Base-by-base conservation (phyloP, 2,888 invertebrate species). In the Pogonocherus hispidulus region DNA sequence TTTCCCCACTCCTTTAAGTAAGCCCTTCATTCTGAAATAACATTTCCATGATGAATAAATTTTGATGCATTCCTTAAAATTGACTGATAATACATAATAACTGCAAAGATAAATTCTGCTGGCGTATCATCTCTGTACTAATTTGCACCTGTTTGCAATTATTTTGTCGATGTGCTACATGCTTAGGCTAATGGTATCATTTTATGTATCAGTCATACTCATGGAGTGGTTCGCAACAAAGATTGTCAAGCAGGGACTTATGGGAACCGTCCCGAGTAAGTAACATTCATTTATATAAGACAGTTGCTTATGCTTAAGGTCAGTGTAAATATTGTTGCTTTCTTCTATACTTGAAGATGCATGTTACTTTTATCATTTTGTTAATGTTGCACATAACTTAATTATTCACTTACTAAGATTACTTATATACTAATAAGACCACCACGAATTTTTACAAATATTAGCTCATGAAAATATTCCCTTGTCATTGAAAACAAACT, bases 211-310 rank as follows among this genome's bases (percentile, higher is more conserved):
- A 94, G 91, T 93, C 93, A 78, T 92, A 91, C 81, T 94, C 94
- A 68, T 94, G 94, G 92, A 93, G 92, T 79, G 94, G 94, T 56
- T 94, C 94, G 11, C 92, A 91, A 80, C 91, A 91, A 80, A 91
- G 94, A 47, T 88, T 94, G 70, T 92, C 93, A 79, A 89, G 89
- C 85, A 85, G 87, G 83, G 90, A 90, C 79, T 78, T 87, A 80
- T 89, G 89, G 89, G 90, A 90, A 84, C 88, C 88, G 73, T 83
- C 83, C 77, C 80, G 83, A 78, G 86, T 86, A 83, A 84, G 86
- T 85, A 83, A 74, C 59, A 49, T 52, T 49, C 60, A 60, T 63
- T 65, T 20, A 27, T n/a, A n/a, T 14, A 20, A 44, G 3, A 1
- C 57, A 22, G n/a, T 62, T 19, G 51, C 37, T 62, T 49, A 22